These are phyloP conservation scores for Antheraea pernyi DNA, from an alignment of 1,140 invertebrate genomes.

Conservation along the genomic window DNA sequence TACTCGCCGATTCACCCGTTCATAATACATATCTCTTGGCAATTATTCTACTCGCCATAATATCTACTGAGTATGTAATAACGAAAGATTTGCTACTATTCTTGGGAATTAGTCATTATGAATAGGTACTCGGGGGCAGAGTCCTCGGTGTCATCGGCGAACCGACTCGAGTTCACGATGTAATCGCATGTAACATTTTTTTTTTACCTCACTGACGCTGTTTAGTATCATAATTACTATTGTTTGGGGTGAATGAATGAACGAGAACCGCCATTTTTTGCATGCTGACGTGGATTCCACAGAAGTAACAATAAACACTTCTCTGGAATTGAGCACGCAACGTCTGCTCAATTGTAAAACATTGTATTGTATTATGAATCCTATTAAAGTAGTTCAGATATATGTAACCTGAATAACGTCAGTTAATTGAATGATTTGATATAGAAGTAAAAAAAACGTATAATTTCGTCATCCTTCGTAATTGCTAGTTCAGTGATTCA, in stretches of 20 bases:
- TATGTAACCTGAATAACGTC: no score
- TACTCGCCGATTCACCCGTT: not conserved
- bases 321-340: no score
- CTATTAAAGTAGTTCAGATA: no score
- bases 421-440: no score
- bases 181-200: constrained; percentile 27
- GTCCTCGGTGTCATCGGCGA: constrained; percentile 31
- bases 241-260: constrained; percentile 12
- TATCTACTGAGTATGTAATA: constrained; percentile 5
- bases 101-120: constrained; percentile 39
- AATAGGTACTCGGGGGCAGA: constrained; percentile 35
- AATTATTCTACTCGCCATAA: not conserved
- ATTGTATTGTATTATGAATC: no score
- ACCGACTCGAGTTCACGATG: constrained; percentile 24
- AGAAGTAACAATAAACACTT: not conserved
- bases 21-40: not conserved
- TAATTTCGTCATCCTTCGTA: no score
- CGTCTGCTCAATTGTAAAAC: no score
- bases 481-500: not conserved
- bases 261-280: not conserved
- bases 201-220: not conserved
- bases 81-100: constrained; percentile 25
- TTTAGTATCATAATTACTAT: not conserved
- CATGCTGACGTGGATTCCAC: not conserved
- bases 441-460: no score